Conservation (phyloP, 2,888 invertebrate species). For the Ophonus ardosiacus region DNA sequence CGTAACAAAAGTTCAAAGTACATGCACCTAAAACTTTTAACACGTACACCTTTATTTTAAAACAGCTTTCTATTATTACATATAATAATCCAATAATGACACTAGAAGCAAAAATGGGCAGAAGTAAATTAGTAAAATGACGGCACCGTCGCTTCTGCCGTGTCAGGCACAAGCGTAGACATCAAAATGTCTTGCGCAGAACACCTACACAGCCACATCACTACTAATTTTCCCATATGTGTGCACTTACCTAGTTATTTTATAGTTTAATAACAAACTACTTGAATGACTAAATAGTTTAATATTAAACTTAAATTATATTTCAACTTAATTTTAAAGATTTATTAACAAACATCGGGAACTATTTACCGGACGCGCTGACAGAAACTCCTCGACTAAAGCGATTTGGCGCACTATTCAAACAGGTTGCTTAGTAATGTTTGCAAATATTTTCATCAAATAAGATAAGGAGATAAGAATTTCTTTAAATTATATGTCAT, state of each 20-base stretch:
- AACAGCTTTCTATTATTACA: conserved; percentile 53
- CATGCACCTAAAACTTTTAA: conserved; percentile 51
- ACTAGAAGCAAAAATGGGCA: conserved; percentile 61
- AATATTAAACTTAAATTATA: conserved; percentile 1
- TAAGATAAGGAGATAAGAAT: conserved; percentile 22
- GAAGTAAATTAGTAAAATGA: conserved; percentile 62
- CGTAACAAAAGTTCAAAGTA: conserved; percentile 60
- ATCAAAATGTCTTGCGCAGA: conserved; percentile 58
- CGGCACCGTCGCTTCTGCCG: conserved; percentile 61
- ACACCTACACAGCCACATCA: conserved; percentile 48
- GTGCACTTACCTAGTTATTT: conserved; percentile 37
- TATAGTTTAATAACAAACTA: conserved; percentile 3
- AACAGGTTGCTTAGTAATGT: conserved; percentile 55
- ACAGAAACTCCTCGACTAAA: conserved; percentile 31
- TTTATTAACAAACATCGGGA: conserved; percentile 53
- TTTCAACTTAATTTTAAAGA: conserved; percentile 15
- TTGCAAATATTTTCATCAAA: conserved; percentile 29
- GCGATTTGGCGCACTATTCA: conserved; percentile 55
- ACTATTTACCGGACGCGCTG: conserved; percentile 62
- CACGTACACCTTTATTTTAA: conserved; percentile 60
- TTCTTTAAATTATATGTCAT: conserved; percentile 27
- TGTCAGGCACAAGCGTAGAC: conserved; percentile 63
- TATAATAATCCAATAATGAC: conserved; percentile 61
- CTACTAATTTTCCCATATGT: conserved; percentile 43
- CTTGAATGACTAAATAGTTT: background rate